phyloP scores from a whole-genome alignment of 2,888 invertebrate species.

The Pseudanteris insignis region DNA sequence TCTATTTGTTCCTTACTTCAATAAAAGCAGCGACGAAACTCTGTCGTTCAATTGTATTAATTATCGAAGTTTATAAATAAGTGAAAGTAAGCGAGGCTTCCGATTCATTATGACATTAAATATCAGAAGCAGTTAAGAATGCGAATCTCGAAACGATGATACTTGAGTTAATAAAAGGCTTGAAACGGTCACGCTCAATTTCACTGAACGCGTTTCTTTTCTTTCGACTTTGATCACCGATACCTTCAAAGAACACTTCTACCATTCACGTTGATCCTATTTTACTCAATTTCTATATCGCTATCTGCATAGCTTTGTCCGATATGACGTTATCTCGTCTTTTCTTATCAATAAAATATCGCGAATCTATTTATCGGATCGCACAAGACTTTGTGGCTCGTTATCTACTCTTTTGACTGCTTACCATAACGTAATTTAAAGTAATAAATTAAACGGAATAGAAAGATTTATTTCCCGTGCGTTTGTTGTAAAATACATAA shows the following conservation, averaged over 20 bases:
- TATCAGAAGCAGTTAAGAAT: slow-evolving; percentile 15
- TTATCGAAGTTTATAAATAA: no score
- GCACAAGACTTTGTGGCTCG: slow-evolving; percentile 3
- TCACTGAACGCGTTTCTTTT: slow-evolving; percentile 36
- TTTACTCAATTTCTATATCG: slow-evolving; percentile 62
- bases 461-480: no score
- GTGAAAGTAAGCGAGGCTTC: slow-evolving; percentile 1
- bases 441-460: no score
- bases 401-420: slow-evolving; percentile 4
- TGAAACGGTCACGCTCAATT: slow-evolving; percentile 40
- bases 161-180: slow-evolving; percentile 31
- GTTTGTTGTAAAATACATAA: no score
- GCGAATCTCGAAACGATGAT: slow-evolving; percentile 28
- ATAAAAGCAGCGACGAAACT: no score
- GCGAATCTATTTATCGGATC: slow-evolving; percentile 7
- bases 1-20: no score
- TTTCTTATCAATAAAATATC: slow-evolving; percentile 32
- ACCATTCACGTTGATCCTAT: slow-evolving; percentile 61
- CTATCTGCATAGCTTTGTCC: slow-evolving; percentile 49
- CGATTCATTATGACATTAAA: slow-evolving; percentile 19
- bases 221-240: slow-evolving; percentile 55
- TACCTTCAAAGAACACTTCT: slow-evolving; percentile 53
- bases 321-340: slow-evolving; percentile 33
- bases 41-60: no score
- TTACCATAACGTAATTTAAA: slow-evolving; percentile 4